Evolutionary conservation across 2,888 invertebrate genomes (phyloP), one percentile per base, ranked within the genome.

Genomic region (Merodon equestris): DNA sequence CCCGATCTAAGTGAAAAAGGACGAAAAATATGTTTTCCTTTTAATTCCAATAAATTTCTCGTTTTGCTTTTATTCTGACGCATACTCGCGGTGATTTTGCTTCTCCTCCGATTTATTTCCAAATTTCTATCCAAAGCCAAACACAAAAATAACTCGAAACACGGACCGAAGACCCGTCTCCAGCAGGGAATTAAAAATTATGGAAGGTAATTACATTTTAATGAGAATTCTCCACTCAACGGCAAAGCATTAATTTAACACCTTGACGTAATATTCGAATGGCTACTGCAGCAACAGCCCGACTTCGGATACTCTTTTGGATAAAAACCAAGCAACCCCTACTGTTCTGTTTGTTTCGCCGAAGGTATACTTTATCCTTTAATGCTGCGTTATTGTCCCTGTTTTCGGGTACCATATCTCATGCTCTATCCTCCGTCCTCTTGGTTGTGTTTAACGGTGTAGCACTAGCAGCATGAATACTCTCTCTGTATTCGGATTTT

Each of bases 151-250:
- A 70, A 57, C 48, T 66, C 53, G 40, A 54, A 66, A 64, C 66
- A 27, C 45, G n/a, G 19, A 58, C 47, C 60, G 66, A 58, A 68
- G 56, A 64, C 58, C 74, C 74, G 74, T 64, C 74, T 70, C 70
- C 58, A 63, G 48, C 53, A 58, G 67, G 68, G 74, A 74, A 74
- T 79, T 74, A 72, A 79, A 81, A 82, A 79, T 75, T 82, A 81
- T 82, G 77, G 77, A 67, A 72, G 79, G 73, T 82, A 82, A 82
- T 82, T 82, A 81, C 81, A 81, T 70, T 82, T 82, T 82, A 81
- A 82, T 82, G 81, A 82, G 81, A 79, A 79, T 81, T 81, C 63
- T 70, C 61, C 58, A 64, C 68, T 74, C 74, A 74, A 74, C 79
- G 50, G 74, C 54, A 74, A 79, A 56, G 58, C 79, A 79, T 79